Conservation (phyloP, 2,113 vertebrate species). For the Hepsetus odoe region DNA sequence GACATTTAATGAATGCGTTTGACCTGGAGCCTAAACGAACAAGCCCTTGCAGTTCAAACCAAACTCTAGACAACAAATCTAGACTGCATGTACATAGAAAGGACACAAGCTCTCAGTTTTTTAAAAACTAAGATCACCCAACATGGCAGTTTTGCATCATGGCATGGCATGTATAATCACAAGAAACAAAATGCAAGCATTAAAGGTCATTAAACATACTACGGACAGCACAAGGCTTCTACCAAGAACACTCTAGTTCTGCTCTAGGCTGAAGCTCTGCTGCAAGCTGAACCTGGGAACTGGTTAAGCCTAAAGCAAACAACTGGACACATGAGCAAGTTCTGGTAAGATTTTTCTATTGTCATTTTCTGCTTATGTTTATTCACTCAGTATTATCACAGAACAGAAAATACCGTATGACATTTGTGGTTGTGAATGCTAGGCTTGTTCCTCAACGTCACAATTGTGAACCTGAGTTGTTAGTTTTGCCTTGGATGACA, state of each 20-base stretch:
- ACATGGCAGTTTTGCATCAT: not conserved
- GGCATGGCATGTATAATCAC: conserved; percentile 7
- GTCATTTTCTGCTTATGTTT: not conserved
- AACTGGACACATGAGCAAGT: not conserved
- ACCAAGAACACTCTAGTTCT: not conserved
- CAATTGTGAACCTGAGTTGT: conserved; percentile 13
- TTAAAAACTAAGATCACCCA: not conserved
- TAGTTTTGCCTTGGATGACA: not conserved
- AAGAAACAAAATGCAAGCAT: conserved; percentile 6
- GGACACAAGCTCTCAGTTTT: not conserved
- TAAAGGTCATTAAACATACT: not conserved
- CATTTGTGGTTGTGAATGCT: not conserved
- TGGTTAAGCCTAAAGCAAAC: not conserved
- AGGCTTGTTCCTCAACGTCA: conserved; percentile 2
- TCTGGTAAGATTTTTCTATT: not conserved
- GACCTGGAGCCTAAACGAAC: not conserved
- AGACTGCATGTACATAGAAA: not conserved
- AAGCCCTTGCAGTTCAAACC: not conserved
- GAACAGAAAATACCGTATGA: not conserved
- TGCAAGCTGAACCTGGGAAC: not conserved
- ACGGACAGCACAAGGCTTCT: conserved; percentile 22
- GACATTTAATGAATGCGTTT: not conserved
- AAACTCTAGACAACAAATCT: not conserved
- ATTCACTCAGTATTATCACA: not conserved
- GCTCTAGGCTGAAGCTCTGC: not conserved